Conservation (phyloP, 2,888 invertebrate genomes). For the Barypeithes pellucidus region DNA sequence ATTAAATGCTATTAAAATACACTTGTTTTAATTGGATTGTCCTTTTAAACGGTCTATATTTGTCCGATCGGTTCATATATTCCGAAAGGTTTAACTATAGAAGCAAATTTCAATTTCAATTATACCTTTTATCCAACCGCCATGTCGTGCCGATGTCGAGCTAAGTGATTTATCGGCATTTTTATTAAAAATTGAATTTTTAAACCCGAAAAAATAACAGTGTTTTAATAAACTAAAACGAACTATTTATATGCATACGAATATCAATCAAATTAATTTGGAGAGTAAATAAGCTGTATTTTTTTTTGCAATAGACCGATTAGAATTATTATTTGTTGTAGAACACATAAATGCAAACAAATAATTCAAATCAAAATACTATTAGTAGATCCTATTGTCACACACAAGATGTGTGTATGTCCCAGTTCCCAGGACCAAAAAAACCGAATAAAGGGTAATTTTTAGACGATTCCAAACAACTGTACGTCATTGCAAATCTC, state of each 20-base stretch:
- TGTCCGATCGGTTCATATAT: neutral
- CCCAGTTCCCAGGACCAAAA: neutral
- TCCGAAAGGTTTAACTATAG: neutral
- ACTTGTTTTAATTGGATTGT: neutral
- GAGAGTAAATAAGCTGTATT: no score
- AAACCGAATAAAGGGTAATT: neutral
- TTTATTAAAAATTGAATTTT: neutral
- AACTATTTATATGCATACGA: neutral
- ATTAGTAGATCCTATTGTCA: no score
- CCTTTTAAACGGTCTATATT: neutral
- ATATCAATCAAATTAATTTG: no score
- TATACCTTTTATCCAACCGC: neutral
- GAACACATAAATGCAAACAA: no score
- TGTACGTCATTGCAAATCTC: constrained; percentile 21
- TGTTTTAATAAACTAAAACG: neutral
- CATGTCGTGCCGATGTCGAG: neutral
- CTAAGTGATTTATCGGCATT: neutral
- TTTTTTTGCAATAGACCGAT: no score
- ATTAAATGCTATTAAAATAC: neutral
- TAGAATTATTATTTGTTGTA: no score
- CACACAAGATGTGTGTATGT: no score
- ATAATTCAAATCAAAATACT: no score
- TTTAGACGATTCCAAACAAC: neutral
- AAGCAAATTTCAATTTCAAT: neutral
- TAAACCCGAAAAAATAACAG: neutral